A percentile compares a stretch with the other conserved stretches of the same genome.
These are phyloP conservation scores for Pseudomugil gertrudae DNA, from an alignment of 2,797 vertebrate species.

Conservation along the genomic window DNA sequence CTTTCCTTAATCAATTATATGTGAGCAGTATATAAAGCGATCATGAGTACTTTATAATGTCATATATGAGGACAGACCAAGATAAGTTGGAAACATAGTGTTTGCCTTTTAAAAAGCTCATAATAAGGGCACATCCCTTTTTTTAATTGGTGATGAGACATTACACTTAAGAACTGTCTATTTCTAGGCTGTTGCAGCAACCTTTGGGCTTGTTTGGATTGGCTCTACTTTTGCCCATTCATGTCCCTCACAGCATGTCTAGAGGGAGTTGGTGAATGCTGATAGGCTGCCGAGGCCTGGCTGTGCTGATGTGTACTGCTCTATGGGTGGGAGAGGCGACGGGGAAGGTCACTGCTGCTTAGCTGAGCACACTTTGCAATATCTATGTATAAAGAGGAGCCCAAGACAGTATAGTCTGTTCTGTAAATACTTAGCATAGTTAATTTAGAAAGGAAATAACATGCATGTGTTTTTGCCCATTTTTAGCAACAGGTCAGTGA, in stretches of 20 bases:
- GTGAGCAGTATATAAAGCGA: slow-evolving; percentile 12
- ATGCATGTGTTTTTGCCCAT: not conserved
- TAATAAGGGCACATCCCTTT: slow-evolving; percentile 8
- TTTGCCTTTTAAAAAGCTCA: slow-evolving; percentile 1
- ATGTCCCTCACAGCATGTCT: slow-evolving; percentile 38
- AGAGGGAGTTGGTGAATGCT: slow-evolving; percentile 70
- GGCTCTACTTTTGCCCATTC: slow-evolving; percentile 70
- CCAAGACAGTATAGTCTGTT: not conserved
- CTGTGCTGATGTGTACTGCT: slow-evolving; percentile 81
- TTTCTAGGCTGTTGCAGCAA: slow-evolving; percentile 62
- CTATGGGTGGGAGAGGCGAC: slow-evolving; percentile 50
- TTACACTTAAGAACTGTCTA: slow-evolving; percentile 53
- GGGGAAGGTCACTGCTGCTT: slow-evolving; percentile 22
- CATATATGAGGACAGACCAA: not conserved
- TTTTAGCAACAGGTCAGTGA: not conserved
- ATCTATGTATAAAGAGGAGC: slow-evolving; percentile 4
- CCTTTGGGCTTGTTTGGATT: slow-evolving; percentile 58
- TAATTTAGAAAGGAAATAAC: not conserved
- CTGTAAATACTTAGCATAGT: not conserved
- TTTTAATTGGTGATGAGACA: slow-evolving; percentile 17
- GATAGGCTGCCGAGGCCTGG: slow-evolving; percentile 71
- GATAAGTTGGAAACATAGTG: not conserved
- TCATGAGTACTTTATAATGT: slow-evolving; percentile 8
- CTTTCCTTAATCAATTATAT: slow-evolving; percentile 1
- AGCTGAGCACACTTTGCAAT: slow-evolving; percentile 28